Base-by-base conservation (phyloP, 92 coral and sea anemone species). In the Zoanthus solanderi region DNA sequence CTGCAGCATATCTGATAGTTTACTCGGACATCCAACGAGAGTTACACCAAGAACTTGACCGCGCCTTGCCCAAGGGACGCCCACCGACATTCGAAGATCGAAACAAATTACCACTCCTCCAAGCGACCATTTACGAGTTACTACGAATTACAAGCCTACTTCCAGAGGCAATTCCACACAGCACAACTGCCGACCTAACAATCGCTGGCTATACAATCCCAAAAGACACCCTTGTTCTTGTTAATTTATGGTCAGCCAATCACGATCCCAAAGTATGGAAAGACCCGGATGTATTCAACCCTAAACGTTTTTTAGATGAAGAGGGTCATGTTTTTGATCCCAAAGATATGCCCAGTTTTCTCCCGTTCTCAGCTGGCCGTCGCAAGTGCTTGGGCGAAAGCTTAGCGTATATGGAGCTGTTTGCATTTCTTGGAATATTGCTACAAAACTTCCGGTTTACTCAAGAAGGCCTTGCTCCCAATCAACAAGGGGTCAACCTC, bases 181-280 rank as follows among this genome's bases (percentile, higher is more conserved):
- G 94, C 60, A 91, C 95, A 2, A 90, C 90, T 71, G 50, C 85
- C 9, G 98, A 94, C 53, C 86, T 90, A 11, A 37, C 56, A 28
- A 46, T 92, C 42, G 79, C 90, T 46, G 95, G 94, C 56, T 94
- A 86, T 82, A 87, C 69, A 18, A 89, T 94, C 50, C 98, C 95
- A 0, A 91, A 92, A 89, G 98, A 89, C 84, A 93, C 98, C 0
- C 78, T 93, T 6, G 92, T 94, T 12, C 87, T 94, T 48, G 79
- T 83, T 13, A 94, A 94, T 74, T 71, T 94, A 71, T 94, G 98
- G 98, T 93, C 98, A 0, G 92, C 92, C 46, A 93, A 84, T 46
- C 94, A 83, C 37, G 74, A 89, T 76, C 90, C 93, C 13, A 78
- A 78, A 37, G 50, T 56, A 71, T 94, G 94, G 92, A 88, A 90